These are phyloP conservation scores for Geothlypis trichas DNA, from an alignment of 2,113 vertebrate genomes.

Conservation along the genomic window DNA sequence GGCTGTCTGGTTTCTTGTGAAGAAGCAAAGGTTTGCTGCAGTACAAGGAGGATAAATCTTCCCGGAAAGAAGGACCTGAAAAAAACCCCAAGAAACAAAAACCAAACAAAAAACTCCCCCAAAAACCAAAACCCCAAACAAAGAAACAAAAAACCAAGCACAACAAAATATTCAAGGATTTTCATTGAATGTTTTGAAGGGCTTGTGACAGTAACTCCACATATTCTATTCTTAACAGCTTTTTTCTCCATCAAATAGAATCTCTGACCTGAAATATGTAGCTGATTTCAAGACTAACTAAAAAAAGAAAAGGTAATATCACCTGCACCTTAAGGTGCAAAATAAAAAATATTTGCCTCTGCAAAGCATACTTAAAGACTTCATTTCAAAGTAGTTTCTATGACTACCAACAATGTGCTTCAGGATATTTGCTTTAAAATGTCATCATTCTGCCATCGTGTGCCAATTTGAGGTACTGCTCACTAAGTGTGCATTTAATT, in stretches of 20 bases:
- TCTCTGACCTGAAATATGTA: background rate
- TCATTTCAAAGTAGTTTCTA: background rate
- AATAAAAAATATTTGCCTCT: background rate
- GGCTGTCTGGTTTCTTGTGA: background rate
- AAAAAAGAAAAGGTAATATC: background rate
- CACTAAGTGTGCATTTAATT: background rate
- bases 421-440: background rate
- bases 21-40: background rate
- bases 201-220: background rate
- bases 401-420: background rate
- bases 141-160: background rate
- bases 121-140: background rate
- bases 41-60: background rate
- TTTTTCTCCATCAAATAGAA: background rate
- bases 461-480: conserved; percentile 34
- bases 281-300: background rate
- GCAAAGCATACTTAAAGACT: background rate
- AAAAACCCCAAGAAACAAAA: background rate
- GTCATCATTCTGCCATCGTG: conserved; percentile 54
- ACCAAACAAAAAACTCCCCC: accelerated
- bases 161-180: background rate
- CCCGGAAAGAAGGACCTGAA: background rate
- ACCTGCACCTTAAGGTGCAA: background rate
- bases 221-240: background rate
- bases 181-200: background rate